phyloP scores from a whole-genome alignment of 2,888 invertebrate genomes.

The Tuberolachnus salignus region DNA sequence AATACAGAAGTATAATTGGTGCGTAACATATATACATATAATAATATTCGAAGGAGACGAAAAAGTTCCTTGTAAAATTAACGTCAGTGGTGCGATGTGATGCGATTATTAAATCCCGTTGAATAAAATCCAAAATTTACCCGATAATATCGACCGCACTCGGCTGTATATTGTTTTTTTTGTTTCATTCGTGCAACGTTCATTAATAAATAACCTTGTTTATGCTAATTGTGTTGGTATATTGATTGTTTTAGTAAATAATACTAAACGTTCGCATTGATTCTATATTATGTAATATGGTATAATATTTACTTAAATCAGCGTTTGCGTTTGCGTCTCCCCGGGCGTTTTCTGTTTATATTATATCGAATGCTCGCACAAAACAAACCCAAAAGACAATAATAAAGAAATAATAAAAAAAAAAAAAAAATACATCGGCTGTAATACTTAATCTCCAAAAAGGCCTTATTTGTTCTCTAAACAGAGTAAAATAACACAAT shows the following conservation, averaged over 20 bases:
- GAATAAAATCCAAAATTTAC: too few relatives aligned
- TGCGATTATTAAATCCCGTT: too few relatives aligned
- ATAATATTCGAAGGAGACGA: too few relatives aligned
- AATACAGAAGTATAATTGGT: too few relatives aligned
- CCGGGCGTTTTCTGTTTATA: neutral
- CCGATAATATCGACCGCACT: too few relatives aligned
- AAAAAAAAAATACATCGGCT: neutral
- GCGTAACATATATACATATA: too few relatives aligned
- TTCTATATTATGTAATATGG: neutral
- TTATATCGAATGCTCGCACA: neutral
- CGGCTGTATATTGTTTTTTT: neutral
- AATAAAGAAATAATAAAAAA: neutral
- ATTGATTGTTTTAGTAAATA: slow-evolving; percentile 21
- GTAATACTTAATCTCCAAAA: neutral
- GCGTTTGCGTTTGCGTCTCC: neutral
- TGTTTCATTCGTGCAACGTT: neutral
- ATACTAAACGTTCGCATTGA: neutral
- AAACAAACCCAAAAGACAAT: neutral
- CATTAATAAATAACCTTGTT: slow-evolving; percentile 6
- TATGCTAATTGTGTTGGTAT: slow-evolving; percentile 1
- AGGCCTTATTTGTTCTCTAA: neutral
- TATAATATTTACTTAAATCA: neutral
- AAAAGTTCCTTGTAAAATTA: too few relatives aligned
- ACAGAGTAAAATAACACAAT: too few relatives aligned
- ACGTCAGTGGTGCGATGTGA: too few relatives aligned